Percentiles rank a stretch among this genome's conserved stretches.
Evolutionary conservation across 2,797 vertebrate genomes (phyloP).

Genomic region (Phoeniculus purpureus): DNA sequence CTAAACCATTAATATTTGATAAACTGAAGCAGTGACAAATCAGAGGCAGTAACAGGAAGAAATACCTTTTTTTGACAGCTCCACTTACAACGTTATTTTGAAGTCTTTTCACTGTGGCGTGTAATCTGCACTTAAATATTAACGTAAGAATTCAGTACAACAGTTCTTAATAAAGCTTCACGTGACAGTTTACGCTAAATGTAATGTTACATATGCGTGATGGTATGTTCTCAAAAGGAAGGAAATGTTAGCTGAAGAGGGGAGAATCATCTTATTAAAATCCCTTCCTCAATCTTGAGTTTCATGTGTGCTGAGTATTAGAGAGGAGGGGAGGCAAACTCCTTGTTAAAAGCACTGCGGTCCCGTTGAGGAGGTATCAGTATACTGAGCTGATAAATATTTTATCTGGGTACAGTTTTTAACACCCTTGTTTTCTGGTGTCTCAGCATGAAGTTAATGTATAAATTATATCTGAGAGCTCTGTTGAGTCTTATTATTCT

Average conservation of each 20-base stretch:
- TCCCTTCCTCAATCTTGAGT: slow-evolving; percentile 45
- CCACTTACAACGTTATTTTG: background rate
- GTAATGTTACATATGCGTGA: slow-evolving; percentile 43
- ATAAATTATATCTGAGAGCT: background rate
- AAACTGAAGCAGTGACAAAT: background rate
- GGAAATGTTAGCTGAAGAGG: slow-evolving; percentile 50
- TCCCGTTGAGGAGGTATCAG: slow-evolving; percentile 9
- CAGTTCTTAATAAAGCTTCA: background rate
- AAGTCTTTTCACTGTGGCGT: background rate
- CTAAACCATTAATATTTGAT: background rate
- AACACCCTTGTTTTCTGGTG: background rate
- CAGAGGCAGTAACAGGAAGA: background rate
- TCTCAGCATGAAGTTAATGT: background rate
- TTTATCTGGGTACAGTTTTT: slow-evolving; percentile 3
- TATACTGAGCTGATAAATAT: slow-evolving; percentile 23
- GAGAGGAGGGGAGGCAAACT: slow-evolving; percentile 55
- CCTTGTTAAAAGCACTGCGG: slow-evolving; percentile 28
- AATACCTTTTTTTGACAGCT: background rate
- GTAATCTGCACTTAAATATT: background rate
- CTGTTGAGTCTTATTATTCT: slow-evolving; percentile 47
- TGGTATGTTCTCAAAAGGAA: slow-evolving; percentile 57
- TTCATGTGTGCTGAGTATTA: slow-evolving; percentile 50
- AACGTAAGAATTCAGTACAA: background rate
- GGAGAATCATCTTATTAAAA: slow-evolving; percentile 20
- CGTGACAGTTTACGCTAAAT: slow-evolving; percentile 42